Conservation (phyloP, 2,113 vertebrate genomes). For the Calidris pugnax region DNA sequence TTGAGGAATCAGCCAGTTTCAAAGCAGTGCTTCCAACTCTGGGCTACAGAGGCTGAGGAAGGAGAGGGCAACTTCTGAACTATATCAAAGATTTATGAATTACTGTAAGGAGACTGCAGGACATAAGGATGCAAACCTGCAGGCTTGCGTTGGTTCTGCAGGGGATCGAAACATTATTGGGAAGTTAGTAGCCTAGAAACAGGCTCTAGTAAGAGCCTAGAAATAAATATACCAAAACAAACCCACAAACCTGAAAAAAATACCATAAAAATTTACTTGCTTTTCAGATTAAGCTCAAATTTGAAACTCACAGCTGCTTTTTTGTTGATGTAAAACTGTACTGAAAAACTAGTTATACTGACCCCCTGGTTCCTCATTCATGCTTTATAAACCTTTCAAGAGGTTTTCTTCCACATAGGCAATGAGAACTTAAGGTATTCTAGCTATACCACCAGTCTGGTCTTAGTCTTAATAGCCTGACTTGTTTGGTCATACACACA, state of each 20-base stretch:
- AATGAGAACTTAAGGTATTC: not conserved
- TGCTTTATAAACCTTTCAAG: not conserved
- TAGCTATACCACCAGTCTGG: not conserved
- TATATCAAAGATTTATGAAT: not conserved
- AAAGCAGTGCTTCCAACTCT: not conserved
- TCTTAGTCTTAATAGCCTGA: not conserved
- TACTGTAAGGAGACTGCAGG: not conserved
- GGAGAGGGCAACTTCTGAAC: not conserved
- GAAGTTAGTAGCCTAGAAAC: not conserved
- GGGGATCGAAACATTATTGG: not conserved
- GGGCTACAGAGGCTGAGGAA: not conserved
- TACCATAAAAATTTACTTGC: not conserved
- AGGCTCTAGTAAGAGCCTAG: not conserved
- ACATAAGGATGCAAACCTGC: not conserved
- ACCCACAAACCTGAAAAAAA: not conserved
- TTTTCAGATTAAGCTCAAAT: not conserved
- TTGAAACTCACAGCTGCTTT: not conserved
- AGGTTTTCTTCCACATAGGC: not conserved
- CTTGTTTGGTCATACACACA: not conserved
- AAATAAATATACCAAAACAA: not conserved
- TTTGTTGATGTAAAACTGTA: not conserved
- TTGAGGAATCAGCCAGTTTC: not conserved
- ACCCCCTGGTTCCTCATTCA: not conserved
- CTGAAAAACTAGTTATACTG: not conserved
- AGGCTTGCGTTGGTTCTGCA: not conserved